phyloP scores from a whole-genome alignment of 2,888 invertebrate species.

The Muscina levida region DNA sequence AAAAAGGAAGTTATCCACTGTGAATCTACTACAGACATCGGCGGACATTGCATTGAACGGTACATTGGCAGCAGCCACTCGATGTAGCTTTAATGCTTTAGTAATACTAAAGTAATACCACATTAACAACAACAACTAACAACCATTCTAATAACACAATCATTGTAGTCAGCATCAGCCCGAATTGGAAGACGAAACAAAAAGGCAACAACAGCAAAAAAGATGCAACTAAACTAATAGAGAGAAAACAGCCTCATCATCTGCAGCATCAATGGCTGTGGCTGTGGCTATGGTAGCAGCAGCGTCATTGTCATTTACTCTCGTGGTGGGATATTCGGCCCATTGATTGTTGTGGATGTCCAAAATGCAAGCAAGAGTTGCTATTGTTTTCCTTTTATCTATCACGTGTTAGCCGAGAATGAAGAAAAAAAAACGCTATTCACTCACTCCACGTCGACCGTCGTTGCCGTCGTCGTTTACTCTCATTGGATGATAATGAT shows the following conservation, averaged over 20 bases:
- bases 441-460: conserved; percentile 25
- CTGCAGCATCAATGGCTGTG: background rate
- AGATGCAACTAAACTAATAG: conserved; percentile 9
- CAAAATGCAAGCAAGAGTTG: conserved; percentile 14
- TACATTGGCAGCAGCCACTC: conserved; percentile 10
- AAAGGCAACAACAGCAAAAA: conserved; percentile 3
- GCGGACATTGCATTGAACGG: conserved; percentile 10
- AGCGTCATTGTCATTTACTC: conserved; percentile 18
- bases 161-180: conserved; percentile 38
- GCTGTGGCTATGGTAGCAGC: background rate
- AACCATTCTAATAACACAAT: background rate
- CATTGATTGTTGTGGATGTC: conserved; percentile 51
- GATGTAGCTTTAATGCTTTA: too few species aligned
- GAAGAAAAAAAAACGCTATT: too few species aligned
- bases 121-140: background rate
- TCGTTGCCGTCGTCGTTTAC: background rate
- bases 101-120: background rate
- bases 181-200: conserved; percentile 14
- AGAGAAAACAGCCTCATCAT: conserved; percentile 6
- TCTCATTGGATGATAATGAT: conserved; percentile 24
- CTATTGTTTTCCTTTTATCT: conserved; percentile 28
- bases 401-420: conserved; percentile 43
- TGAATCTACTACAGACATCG: background rate
- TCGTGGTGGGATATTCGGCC: conserved; percentile 33
- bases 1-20: background rate